A percentile compares a stretch with the other conserved stretches of the same genome.
Evolutionary conservation across 1,140 invertebrate species (phyloP).

Genomic region (Physella acuta): DNA sequence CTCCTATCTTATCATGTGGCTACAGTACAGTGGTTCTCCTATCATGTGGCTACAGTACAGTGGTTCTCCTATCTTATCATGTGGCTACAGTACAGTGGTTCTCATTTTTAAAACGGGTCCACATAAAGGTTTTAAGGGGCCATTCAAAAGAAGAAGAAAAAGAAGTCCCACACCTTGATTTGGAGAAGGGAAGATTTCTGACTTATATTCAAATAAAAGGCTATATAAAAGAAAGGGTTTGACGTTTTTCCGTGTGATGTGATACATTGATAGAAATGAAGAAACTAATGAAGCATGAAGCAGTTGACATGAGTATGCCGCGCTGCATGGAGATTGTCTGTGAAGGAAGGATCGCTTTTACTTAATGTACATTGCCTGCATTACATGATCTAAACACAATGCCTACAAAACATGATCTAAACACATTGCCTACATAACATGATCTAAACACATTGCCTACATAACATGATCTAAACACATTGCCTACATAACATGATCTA

Average conservation of each 20-base stretch:
- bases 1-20: background rate
- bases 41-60: background rate
- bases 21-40: background rate
- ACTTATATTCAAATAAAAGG: background rate
- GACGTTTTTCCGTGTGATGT: background rate
- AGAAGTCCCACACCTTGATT: background rate
- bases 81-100: background rate
- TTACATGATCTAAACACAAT: no score
- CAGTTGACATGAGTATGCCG: background rate
- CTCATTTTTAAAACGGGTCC: background rate
- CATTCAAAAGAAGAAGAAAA: background rate
- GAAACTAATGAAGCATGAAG: background rate
- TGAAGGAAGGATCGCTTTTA: no score
- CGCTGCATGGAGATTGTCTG: background rate
- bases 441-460: no score
- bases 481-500: no score
- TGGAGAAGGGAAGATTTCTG: background rate
- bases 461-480: no score
- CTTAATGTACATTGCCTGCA: no score
- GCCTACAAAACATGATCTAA: no score
- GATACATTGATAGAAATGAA: background rate
- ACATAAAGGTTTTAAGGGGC: background rate
- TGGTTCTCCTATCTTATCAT: background rate
- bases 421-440: no score
- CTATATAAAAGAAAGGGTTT: background rate